Percentiles rank a stretch among this genome's conserved stretches.
phyloP scores from a whole-genome alignment of 1,140 invertebrate genomes.

The Glossosoma conforme region DNA sequence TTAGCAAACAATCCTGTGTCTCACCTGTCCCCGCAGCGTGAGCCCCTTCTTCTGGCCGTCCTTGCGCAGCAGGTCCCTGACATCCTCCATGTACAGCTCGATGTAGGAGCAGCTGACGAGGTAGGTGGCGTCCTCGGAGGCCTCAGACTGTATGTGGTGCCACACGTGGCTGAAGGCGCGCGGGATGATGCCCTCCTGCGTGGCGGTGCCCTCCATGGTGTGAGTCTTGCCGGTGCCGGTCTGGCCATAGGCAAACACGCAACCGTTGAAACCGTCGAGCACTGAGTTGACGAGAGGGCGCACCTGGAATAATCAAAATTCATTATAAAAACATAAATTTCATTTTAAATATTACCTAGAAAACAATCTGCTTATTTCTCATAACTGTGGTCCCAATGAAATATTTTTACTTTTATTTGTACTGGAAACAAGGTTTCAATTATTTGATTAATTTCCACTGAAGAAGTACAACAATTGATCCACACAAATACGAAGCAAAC shows the following conservation, averaged over 20 bases:
- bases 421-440: too few species aligned
- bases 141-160: constrained; percentile 73
- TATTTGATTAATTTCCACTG: too few species aligned
- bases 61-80: constrained; percentile 84
- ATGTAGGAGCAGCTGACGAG: constrained; percentile 89
- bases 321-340: too few species aligned
- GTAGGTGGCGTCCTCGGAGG: constrained; percentile 83
- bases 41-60: constrained; percentile 58
- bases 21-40: constrained; percentile 47
- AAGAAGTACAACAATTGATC: too few species aligned
- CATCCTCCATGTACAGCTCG: constrained; percentile 93
- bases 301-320: constrained; percentile 48
- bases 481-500: too few species aligned
- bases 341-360: too few species aligned
- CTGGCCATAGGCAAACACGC: constrained; percentile 96
- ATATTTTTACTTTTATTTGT: too few species aligned
- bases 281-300: constrained; percentile 93
- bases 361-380: too few species aligned
- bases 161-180: constrained; percentile 96
- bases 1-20: constrained; percentile 8
- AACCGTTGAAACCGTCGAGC: constrained; percentile 92
- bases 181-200: constrained; percentile 83
- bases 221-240: constrained; percentile 92
- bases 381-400: too few species aligned
- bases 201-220: constrained; percentile 87